Evolutionary conservation across 2,797 vertebrate species (phyloP).

Genomic region (Melanotaenia maccullochi): DNA sequence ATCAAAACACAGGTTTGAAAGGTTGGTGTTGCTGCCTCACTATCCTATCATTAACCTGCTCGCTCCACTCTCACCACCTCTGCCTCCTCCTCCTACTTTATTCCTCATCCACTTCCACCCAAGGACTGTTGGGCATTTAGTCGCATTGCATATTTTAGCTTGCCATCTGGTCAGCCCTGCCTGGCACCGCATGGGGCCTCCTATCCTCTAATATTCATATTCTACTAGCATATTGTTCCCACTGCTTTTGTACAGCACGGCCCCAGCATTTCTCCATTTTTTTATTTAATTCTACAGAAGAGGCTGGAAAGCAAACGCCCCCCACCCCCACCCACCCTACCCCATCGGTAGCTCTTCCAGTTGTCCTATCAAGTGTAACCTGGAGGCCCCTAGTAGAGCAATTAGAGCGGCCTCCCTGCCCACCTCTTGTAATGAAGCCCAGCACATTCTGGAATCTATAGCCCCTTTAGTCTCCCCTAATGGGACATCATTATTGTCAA

Average conservation of each 20-base stretch:
- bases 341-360: conserved; percentile 87
- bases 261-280: conserved; percentile 67
- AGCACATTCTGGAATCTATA: conserved; percentile 99
- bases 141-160: conserved; percentile 92
- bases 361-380: conserved; percentile 99
- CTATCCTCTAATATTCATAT: conserved; percentile 91
- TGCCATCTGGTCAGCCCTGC: conserved; percentile 95
- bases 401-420: conserved; percentile 99
- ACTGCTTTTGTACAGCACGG: conserved; percentile 86
- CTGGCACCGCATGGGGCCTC: conserved; percentile 87
- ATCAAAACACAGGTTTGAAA: conserved; percentile 33
- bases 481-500: conserved; percentile 99
- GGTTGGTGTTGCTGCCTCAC: conserved; percentile 36
- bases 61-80: conserved; percentile 26
- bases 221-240: conserved; percentile 97
- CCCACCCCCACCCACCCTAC: conserved; percentile 50
- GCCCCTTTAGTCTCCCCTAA: conserved; percentile 99
- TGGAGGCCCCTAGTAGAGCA: conserved; percentile 98
- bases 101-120: conserved; percentile 60
- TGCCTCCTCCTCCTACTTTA: conserved; percentile 27
- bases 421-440: conserved; percentile 99
- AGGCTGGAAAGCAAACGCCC: conserved; percentile 65
- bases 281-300: conserved; percentile 75
- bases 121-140: conserved; percentile 79
- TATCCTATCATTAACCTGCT: conserved; percentile 56